Base-by-base conservation (phyloP, 2,113 vertebrate genomes). In the Calidris pugnax region DNA sequence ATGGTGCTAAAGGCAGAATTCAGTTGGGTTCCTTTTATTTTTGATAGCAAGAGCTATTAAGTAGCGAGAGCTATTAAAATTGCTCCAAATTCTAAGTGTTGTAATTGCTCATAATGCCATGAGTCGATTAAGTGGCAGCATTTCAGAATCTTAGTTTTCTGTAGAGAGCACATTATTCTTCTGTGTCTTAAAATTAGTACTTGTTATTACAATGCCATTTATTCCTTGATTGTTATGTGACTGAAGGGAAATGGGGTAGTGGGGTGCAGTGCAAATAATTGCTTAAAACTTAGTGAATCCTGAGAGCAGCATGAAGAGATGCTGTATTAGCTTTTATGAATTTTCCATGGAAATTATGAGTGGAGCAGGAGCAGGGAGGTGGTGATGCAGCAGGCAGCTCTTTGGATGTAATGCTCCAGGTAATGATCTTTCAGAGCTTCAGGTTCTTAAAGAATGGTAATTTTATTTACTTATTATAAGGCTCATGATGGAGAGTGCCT, bases 171-270 rank as follows among this genome's bases (percentile, higher is more conserved):
- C 39, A 45, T 85, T 89, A 53, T 91, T 91, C 43, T 85, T 92
- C 56, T 67, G 30, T 87, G 69, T 66, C 89, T 96, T 82, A 87
- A 89, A 93, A 92, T 95, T 72, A 96, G 69, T 78, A 45, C 89
- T 92, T 87, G 66, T 73, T 95, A 69, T 91, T 80, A 55, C 51
- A 66, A 43, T 95, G 85, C 85, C 81, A 88, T 97, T 97, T 97
- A 75, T 89, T 95, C 64, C 71, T 96, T 96, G 68, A 62, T 87
- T 96, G 43, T 96, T 97, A 78, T 32, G 47, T 63, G 74, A 95
- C 92, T 90, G 83, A 87, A 90, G 56, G 64, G 76, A 93, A 92
- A 75, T 39, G n/a, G n/a, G 39, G 60, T 74, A 20, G 33, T 59
- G 79, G 79, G 62, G 27, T 85, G 84, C 87, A 84, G 43, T 57